Conservation (phyloP, 2,888 invertebrate genomes). For the Lycophotia porphyrea region DNA sequence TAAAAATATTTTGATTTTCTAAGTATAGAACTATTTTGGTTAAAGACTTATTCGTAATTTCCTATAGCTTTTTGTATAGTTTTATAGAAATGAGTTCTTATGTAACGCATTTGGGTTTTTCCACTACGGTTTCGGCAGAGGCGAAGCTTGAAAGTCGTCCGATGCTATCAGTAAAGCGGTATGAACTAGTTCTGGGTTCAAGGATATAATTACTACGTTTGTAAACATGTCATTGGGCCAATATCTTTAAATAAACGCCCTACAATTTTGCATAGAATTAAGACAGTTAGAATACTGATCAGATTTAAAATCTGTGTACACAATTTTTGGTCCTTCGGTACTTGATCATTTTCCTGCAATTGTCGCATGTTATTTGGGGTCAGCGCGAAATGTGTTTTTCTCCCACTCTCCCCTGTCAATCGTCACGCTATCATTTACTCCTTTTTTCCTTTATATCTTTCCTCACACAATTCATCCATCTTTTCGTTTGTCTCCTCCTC, state of each 20-base stretch:
- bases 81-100: constrained; percentile 26
- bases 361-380: too few species aligned
- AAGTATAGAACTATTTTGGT: not conserved
- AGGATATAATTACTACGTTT: constrained; percentile 30
- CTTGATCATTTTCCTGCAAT: too few species aligned
- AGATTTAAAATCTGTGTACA: not conserved
- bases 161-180: constrained; percentile 9
- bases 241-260: constrained; percentile 4
- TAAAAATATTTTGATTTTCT: constrained; percentile 27
- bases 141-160: not conserved
- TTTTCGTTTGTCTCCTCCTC: too few species aligned
- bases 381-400: too few species aligned
- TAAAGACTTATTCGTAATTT: not conserved
- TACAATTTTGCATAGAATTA: not conserved
- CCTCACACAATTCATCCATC: too few species aligned
- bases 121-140: constrained; percentile 21
- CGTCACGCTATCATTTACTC: too few species aligned
- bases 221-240: constrained; percentile 31
- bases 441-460: too few species aligned
- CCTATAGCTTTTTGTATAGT: constrained; percentile 1
- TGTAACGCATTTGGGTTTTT: constrained; percentile 44
- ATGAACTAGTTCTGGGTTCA: constrained; percentile 14
- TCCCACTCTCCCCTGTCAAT: too few species aligned
- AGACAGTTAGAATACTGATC: not conserved
- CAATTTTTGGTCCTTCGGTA: not conserved